Percentiles rank a stretch among this genome's conserved stretches.
These are phyloP conservation scores for Atractosteus spatula DNA, from an alignment of 2,113 vertebrate genomes.

Conservation along the genomic window DNA sequence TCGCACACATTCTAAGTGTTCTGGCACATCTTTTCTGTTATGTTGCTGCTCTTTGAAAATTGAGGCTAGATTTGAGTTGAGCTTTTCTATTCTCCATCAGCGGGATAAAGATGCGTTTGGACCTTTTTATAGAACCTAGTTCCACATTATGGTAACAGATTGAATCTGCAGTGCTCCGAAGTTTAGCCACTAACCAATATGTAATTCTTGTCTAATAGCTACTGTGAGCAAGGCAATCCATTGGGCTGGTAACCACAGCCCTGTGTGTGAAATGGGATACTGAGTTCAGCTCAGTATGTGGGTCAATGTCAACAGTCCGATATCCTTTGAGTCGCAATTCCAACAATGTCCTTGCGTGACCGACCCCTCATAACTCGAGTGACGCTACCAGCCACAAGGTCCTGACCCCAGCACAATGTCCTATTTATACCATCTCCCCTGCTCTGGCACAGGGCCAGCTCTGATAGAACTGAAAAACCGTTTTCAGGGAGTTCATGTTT, in stretches of 20 bases:
- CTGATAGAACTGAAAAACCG: constrained; percentile 1
- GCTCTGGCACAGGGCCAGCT: constrained; percentile 8
- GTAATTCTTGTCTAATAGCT: not conserved
- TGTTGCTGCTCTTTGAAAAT: not conserved
- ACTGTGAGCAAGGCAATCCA: not conserved
- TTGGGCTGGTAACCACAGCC: not conserved
- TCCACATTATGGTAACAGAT: not conserved
- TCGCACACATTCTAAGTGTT: not conserved
- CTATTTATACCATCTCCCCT: constrained; percentile 7
- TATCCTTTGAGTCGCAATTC: not conserved
- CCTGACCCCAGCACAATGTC: constrained; percentile 6
- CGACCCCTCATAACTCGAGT: constrained; percentile 12
- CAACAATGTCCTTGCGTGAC: constrained; percentile 1
- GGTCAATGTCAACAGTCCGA: not conserved
- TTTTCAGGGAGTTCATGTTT: not conserved
- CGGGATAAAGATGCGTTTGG: not conserved
- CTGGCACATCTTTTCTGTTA: not conserved
- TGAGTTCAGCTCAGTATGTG: not conserved
- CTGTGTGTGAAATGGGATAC: not conserved
- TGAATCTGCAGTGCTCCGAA: not conserved
- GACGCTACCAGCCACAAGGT: constrained; percentile 7
- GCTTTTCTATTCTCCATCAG: not conserved
- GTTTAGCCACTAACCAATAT: not conserved
- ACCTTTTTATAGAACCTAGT: not conserved
- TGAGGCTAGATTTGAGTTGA: not conserved